Conservation (phyloP, 2,113 vertebrate species). For the Motacilla alba region DNA sequence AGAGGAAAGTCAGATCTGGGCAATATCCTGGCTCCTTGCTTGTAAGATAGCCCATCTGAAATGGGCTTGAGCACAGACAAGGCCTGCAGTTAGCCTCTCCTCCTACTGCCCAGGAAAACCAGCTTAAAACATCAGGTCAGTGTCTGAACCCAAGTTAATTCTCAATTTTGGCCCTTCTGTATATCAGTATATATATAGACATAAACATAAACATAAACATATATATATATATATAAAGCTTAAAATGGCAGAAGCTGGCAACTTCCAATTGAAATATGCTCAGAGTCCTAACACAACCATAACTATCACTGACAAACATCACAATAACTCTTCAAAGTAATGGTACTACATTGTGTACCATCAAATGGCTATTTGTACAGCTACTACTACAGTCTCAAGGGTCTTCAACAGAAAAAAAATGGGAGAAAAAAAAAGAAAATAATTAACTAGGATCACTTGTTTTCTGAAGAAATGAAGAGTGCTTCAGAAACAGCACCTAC, state of each 20-base stretch:
- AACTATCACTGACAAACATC: not conserved
- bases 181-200: too few relatives aligned
- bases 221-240: not conserved
- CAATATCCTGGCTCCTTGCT: not conserved
- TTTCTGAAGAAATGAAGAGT: not conserved
- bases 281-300: not conserved
- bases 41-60: not conserved
- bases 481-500: not conserved
- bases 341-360: not conserved
- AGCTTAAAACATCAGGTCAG: not conserved
- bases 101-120: not conserved
- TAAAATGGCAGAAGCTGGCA: not conserved
- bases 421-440: fast-evolving
- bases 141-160: not conserved
- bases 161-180: not conserved
- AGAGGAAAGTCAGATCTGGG: not conserved
- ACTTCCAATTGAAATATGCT: not conserved
- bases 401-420: not conserved
- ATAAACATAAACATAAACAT: not conserved
- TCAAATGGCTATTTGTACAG: not conserved
- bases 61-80: not conserved
- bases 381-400: not conserved
- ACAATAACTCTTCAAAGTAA: not conserved
- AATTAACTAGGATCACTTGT: not conserved
- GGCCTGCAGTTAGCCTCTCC: not conserved